Conservation (phyloP, 2,797 vertebrate species). For the Melanotaenia pygmaea region DNA sequence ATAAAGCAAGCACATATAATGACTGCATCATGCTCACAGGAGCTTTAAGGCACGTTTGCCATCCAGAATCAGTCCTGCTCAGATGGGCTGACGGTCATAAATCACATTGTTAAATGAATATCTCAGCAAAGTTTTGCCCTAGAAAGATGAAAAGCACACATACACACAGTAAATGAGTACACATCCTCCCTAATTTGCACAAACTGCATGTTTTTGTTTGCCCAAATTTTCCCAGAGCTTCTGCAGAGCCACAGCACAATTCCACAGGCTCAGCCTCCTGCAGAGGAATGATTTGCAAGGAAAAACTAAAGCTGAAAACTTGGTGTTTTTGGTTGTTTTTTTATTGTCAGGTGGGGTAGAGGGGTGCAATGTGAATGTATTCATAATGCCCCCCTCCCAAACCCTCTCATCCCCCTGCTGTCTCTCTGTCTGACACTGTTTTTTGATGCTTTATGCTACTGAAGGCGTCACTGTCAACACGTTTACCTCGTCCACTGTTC, state of each 20-base stretch:
- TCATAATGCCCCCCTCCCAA: background rate
- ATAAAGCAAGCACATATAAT: constrained; percentile 46
- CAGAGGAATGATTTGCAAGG: constrained; percentile 10
- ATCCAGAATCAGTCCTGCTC: constrained; percentile 49
- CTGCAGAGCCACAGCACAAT: constrained; percentile 41
- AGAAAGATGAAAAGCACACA: constrained; percentile 57
- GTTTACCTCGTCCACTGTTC: constrained; percentile 58
- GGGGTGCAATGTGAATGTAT: background rate
- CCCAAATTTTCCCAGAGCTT: constrained; percentile 43
- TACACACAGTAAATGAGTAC: constrained; percentile 27
- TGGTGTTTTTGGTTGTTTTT: background rate
- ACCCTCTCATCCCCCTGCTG: constrained; percentile 14
- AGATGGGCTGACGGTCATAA: constrained; percentile 55
- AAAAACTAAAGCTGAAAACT: background rate
- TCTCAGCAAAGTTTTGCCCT: constrained; percentile 68
- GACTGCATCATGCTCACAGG: constrained; percentile 51
- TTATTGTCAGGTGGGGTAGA: too few relatives aligned
- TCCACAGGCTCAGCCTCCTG: constrained; percentile 23
- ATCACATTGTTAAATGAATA: constrained; percentile 61
- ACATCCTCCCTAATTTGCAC: constrained; percentile 29
- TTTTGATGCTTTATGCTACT: constrained; percentile 58
- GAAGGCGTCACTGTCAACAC: constrained; percentile 70
- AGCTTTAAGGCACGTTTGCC: constrained; percentile 42
- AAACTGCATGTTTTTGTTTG: constrained; percentile 41
- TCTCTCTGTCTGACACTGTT: constrained; percentile 49